Evolutionary conservation across 2,797 vertebrate genomes (phyloP).

Genomic region (Hoplostethus atlanticus): DNA sequence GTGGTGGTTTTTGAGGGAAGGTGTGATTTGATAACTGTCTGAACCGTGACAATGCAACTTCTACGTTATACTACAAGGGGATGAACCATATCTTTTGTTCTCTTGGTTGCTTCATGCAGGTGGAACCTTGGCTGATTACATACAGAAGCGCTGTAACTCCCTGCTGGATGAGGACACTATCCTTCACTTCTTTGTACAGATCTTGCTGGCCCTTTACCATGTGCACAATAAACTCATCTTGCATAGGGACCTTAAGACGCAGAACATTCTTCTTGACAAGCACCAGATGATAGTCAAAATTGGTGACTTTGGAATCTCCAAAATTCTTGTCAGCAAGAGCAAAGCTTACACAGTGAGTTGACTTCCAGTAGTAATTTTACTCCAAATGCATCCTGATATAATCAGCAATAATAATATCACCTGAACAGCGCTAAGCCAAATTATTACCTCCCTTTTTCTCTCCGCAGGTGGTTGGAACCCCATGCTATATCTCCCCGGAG

Average conservation of each 20-base stretch:
- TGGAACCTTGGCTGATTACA: constrained; percentile 96
- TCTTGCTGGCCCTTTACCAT: constrained; percentile 94
- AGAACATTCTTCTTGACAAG: constrained; percentile 98
- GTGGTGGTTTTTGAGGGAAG: constrained; percentile 15
- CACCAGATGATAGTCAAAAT: constrained; percentile 98
- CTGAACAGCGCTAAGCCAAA: background rate
- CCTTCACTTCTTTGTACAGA: constrained; percentile 98
- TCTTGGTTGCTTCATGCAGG: constrained; percentile 74
- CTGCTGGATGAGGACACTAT: constrained; percentile 98
- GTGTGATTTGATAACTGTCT: constrained; percentile 6
- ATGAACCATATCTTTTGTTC: background rate
- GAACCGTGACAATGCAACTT: background rate
- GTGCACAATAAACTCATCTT: constrained; percentile 98
- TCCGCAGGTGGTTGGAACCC: constrained; percentile 95
- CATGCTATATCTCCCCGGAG: constrained; percentile 98
- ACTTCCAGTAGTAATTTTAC: background rate
- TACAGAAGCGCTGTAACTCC: constrained; percentile 97
- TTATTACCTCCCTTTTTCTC: constrained; percentile 14
- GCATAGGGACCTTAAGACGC: constrained; percentile 98
- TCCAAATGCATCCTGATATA: background rate
- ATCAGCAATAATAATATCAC: background rate
- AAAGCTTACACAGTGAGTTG: constrained; percentile 95
- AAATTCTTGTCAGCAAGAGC: constrained; percentile 99
- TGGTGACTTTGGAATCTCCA: constrained; percentile 98
- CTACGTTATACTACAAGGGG: background rate